phyloP scores from a whole-genome alignment of 2,797 vertebrate genomes.

The Loris lydekkerianus region DNA sequence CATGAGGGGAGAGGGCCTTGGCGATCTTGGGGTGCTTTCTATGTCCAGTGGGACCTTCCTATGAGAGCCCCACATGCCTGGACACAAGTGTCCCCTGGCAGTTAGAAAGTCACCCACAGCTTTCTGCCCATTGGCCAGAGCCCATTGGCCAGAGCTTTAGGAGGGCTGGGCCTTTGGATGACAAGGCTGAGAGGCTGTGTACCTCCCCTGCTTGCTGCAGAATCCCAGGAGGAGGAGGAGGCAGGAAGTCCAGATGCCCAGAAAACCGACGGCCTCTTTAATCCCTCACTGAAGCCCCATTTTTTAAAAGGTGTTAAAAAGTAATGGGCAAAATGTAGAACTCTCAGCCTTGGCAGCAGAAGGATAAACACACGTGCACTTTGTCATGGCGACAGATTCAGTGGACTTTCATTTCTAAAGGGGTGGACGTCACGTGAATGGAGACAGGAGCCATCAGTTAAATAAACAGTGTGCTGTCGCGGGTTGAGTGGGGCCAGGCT shows the following conservation, averaged over 20 bases:
- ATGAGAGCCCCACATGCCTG: accelerated
- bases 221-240: neutral
- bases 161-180: neutral
- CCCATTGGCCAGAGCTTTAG: neutral
- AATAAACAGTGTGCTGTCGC: neutral
- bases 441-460: conserved; percentile 36
- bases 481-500: neutral
- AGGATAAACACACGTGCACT: conserved; percentile 46
- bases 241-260: neutral
- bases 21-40: accelerated
- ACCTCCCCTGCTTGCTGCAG: neutral
- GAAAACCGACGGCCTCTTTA: neutral
- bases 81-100: no score
- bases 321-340: conserved; percentile 33
- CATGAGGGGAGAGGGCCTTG: accelerated
- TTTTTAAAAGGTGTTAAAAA: conserved; percentile 39
- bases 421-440: neutral
- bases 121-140: neutral
- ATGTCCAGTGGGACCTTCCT: no score
- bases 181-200: neutral
- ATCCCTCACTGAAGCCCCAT: neutral
- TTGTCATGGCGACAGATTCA: neutral
- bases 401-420: neutral
- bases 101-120: neutral
- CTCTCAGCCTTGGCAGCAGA: conserved; percentile 26